Percentiles rank a stretch among this genome's conserved stretches.
Evolutionary conservation across 2,113 vertebrate species (phyloP).

Genomic region (Phasianus colchicus): DNA sequence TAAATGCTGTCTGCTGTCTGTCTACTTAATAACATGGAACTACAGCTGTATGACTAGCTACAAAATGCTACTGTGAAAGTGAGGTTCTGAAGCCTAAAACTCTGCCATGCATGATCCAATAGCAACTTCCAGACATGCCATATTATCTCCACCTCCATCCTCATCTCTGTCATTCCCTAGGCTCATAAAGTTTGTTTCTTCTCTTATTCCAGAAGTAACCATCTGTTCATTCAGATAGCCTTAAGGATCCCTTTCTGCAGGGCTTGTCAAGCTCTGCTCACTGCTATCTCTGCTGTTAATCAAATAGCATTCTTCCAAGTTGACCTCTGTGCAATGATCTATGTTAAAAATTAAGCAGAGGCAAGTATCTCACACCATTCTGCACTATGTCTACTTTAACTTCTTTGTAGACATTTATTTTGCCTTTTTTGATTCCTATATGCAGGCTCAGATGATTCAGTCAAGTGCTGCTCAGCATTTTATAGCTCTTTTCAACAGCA

Average conservation of each 20-base stretch:
- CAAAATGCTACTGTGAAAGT: not conserved
- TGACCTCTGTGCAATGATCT: not conserved
- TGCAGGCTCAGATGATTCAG: not conserved
- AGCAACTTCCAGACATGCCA: not conserved
- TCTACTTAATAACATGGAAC: not conserved
- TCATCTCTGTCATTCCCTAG: not conserved
- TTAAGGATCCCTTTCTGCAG: not conserved
- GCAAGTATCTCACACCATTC: not conserved
- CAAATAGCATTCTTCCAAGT: not conserved
- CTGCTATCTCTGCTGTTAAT: not conserved
- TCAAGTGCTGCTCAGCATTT: not conserved
- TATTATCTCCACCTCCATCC: not conserved
- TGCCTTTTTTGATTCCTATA: not conserved
- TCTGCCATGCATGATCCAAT: not conserved
- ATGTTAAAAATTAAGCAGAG: not conserved
- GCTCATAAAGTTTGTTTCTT: not conserved
- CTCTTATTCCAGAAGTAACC: not conserved
- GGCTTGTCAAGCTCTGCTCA: not conserved
- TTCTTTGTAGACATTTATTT: not conserved
- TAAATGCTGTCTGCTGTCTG: not conserved
- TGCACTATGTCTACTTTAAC: not conserved
- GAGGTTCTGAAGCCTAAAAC: not conserved
- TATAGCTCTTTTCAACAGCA: not conserved
- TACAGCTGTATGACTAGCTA: not conserved
- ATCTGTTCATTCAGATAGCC: not conserved